Conservation (phyloP, 2,888 invertebrate genomes). For the Pristionchus mayeri region DNA sequence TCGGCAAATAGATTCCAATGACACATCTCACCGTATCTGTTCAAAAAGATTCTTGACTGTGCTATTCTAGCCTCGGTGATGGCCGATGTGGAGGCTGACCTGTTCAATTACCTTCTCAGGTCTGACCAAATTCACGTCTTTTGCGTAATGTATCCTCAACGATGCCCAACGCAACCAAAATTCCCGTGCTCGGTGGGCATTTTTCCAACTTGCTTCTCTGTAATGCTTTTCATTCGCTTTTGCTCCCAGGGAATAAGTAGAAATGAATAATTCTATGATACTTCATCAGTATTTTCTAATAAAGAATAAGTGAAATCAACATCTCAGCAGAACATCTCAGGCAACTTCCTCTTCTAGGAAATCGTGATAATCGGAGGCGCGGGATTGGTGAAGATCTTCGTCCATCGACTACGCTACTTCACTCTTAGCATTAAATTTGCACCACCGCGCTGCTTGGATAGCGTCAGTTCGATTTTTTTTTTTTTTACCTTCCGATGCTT, state of each 20-base stretch:
- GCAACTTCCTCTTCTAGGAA: not conserved
- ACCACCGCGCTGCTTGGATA: not conserved
- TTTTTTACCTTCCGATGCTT: too few species aligned
- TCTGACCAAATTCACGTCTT: not conserved
- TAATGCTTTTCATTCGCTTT: too few species aligned
- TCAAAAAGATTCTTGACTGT: not conserved
- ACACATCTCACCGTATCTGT: not conserved
- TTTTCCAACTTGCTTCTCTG: too few species aligned
- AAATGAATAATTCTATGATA: too few species aligned
- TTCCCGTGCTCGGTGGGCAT: not conserved
- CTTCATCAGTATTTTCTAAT: too few species aligned
- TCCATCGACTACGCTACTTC: constrained; percentile 21
- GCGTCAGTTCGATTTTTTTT: not conserved
- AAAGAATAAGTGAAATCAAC: too few species aligned
- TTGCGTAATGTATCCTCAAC: not conserved
- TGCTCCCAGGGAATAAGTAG: too few species aligned
- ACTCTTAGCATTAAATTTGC: not conserved
- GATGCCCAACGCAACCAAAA: not conserved
- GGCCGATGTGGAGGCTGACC: not conserved
- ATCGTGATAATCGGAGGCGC: not conserved
- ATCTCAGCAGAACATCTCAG: too few species aligned
- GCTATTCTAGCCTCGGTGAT: not conserved
- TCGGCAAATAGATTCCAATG: not conserved
- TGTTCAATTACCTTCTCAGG: not conserved
- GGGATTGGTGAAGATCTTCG: not conserved